Conservation (phyloP, 2,797 vertebrate species). For the Acestrorhynchus altus region DNA sequence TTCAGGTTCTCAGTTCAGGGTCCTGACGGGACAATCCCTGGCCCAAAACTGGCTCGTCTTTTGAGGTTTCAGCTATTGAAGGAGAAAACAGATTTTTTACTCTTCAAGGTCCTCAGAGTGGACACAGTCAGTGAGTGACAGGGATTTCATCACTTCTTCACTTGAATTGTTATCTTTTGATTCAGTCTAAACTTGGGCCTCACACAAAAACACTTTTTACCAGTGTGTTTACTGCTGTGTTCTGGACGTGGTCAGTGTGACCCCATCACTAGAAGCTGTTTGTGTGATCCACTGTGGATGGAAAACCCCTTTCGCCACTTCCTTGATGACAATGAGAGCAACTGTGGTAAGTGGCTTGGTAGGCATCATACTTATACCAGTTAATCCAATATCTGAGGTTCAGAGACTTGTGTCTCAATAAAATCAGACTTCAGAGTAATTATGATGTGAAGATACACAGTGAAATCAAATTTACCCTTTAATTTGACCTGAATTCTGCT, state of each 20-base stretch:
- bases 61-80: constrained; percentile 83
- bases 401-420: no score
- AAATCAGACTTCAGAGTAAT: no score
- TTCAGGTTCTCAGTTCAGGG: constrained; percentile 84
- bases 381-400: no score
- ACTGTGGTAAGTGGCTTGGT: constrained; percentile 78
- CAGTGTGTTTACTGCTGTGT: constrained; percentile 87
- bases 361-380: background rate
- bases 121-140: constrained; percentile 85
- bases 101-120: constrained; percentile 87
- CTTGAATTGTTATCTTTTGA: background rate
- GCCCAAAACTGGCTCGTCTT: constrained; percentile 75
- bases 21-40: constrained; percentile 77
- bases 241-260: constrained; percentile 90
- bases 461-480: no score
- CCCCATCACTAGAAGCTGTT: constrained; percentile 86
- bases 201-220: background rate
- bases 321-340: constrained; percentile 85
- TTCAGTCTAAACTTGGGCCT: background rate
- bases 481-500: no score
- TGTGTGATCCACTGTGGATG: constrained; percentile 91
- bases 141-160: background rate
- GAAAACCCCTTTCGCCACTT: constrained; percentile 86
- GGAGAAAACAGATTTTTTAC: constrained; percentile 85
- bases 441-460: no score